phyloP scores from a whole-genome alignment of 2,797 vertebrate genomes.

The Sebastes paucispinis region DNA sequence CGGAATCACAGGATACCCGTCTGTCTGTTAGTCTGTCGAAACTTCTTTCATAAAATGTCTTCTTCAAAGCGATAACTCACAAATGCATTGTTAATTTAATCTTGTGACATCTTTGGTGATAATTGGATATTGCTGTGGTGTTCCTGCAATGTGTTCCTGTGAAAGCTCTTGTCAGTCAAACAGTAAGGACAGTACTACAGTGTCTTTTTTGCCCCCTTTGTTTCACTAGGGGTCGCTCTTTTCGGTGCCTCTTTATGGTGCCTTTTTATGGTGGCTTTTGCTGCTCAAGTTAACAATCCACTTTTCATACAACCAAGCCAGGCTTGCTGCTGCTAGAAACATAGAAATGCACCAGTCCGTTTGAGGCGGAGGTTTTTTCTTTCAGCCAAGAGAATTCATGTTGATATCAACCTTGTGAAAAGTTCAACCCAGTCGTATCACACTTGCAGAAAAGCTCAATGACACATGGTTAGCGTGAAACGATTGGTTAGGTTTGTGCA shows the following conservation, averaged over 20 bases:
- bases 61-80: slow-evolving; percentile 19
- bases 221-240: not conserved
- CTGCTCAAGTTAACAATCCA: not conserved
- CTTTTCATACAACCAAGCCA: not conserved
- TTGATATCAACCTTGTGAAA: not conserved
- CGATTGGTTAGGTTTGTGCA: not conserved
- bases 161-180: slow-evolving; percentile 16
- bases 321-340: not conserved
- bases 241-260: not conserved
- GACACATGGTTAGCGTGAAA: not conserved
- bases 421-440: not conserved
- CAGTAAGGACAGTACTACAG: not conserved
- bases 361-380: not conserved
- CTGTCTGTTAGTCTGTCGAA: slow-evolving; percentile 15
- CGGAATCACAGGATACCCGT: slow-evolving; percentile 23
- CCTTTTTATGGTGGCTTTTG: not conserved
- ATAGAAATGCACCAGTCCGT: not conserved
- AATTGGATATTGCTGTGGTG: slow-evolving; percentile 16
- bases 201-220: not conserved
- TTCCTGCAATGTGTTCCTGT: not conserved
- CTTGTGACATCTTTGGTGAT: slow-evolving; percentile 16
- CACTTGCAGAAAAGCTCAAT: no score
- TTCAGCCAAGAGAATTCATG: not conserved
- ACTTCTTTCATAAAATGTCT: not conserved
- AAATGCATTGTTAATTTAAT: slow-evolving; percentile 33